Evolutionary conservation across 2,888 invertebrate species (phyloP), one percentile per base, ranked within the genome.

Genomic region (Hoplodrina ambigua): DNA sequence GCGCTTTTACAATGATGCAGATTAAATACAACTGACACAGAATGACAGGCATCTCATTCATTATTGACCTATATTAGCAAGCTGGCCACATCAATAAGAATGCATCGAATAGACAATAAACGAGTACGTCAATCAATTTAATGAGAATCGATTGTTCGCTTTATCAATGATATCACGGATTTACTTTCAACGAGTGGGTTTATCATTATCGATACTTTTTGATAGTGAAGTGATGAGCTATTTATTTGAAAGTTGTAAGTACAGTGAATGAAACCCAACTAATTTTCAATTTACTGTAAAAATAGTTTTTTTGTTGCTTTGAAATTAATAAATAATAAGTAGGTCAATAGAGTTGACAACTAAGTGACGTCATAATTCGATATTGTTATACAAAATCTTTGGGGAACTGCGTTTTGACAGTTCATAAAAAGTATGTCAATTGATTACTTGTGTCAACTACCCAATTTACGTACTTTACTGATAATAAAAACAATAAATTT

Each of bases 111-210:
- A 56, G 56, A 75, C 69, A 80, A 63, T 65, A 53, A 37, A 58
- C 66, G 13, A 11, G 11, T 13, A 41, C 41, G 69, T 78, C 82
- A 62, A 61, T 81, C 82, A 78, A 17, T 33, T 60, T 72, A 81
- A 79, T 72, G 55, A 69, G 68, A 67, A 65, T 69, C 71, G 72
- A 66, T 76, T 68, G 75, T 61, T 62, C 46, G 68, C 55, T 66
- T 77, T 80, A 76, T 81, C 76, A 55, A 52, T 71, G 53, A 50
- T 72, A 81, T 57, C 69, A 46, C 53, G n/a, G 50, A 70, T 75
- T 75, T 54, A 60, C 37, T 75, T 69, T 69, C 62, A 65, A 66
- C 54, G 52, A 72, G 61, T 59, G 55, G 49, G 25, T 63, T 75
- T 66, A 72, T 81, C 78, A 56, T 60, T 72, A 81, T 69, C 78